Base-by-base conservation (phyloP, 2,797 vertebrate genomes). In the Hozukius guyotensis region DNA sequence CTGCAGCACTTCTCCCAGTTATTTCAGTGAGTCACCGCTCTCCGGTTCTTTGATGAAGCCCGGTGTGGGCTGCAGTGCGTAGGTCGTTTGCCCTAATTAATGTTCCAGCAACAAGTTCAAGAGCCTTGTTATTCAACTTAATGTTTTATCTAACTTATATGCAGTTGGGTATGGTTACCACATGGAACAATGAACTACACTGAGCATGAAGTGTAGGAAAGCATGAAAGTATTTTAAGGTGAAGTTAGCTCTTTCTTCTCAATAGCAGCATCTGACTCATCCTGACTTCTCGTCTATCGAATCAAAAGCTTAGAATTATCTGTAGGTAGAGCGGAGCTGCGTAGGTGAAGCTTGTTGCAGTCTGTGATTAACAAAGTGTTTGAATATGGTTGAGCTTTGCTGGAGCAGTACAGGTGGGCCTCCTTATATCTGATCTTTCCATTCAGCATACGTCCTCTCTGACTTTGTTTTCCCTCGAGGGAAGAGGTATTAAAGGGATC, bases 1-100 rank as follows among this genome's bases (percentile, higher is more conserved):
- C 32, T 49, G 32, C 66, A 74, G 70, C 32, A 6, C 57, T 73
- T 53, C 24, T 61, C 9, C 0, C 16, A 4, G 52, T 73, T 38
- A 10, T 61, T 6, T 18, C 60, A 3, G 29, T 67, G 59, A 84
- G 31, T 71, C 77, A 53, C 0, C 13, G 78, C 75, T 36, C 64
- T 75, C 24, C 1, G 5, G 1, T 16, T 31, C 61, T 78, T 62
- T 81, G 67, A 69, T 75, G 62, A 56, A 75, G 63, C 22, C 38
- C 5, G 2, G 29, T 57, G 81, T 77, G 66, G 64, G 71, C 83
- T 74, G 80, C 67, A 29, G 62, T 11, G 55, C 2, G 29, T 1
- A 61, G 65, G 32, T 68, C 16, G 2, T 56, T 55, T 32, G 22
- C 16, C 12, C 20, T 32, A 69, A 85, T 83, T 61, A 75, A 70